phyloP scores from a whole-genome alignment of 1,140 invertebrate species.

The Gonioctena quinquepunctata region DNA sequence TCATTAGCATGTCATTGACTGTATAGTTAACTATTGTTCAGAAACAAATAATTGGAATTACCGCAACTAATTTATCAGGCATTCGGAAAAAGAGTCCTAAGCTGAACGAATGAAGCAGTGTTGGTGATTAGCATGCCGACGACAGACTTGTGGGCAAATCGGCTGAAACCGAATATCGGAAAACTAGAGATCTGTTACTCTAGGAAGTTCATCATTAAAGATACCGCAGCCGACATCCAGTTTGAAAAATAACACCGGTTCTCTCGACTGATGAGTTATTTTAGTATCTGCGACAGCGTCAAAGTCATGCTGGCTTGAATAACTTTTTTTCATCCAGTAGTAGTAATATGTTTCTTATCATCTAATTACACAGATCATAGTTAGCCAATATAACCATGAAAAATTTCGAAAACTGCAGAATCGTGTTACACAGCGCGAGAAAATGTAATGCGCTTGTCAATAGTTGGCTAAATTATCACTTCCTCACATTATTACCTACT shows the following conservation, averaged over 20 bases:
- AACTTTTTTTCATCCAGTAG: neutral
- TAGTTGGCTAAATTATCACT: no score
- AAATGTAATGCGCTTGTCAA: no score
- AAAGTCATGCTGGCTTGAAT: neutral
- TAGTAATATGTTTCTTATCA: neutral
- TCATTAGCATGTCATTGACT: no score
- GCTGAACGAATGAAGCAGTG: no score
- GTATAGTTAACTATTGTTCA: no score
- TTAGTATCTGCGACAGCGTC: neutral
- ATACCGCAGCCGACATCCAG: neutral
- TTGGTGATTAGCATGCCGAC: neutral
- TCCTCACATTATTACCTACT: no score
- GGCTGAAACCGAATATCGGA: neutral
- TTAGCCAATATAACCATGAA: neutral
- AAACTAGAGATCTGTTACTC: neutral
- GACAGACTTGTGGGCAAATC: neutral
- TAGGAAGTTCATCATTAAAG: neutral
- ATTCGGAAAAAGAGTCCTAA: no score
- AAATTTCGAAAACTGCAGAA: neutral
- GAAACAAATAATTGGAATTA: no score
- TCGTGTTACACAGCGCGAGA: no score
- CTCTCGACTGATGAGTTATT: neutral
- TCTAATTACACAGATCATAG: neutral
- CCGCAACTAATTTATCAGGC: no score
- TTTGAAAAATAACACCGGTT: slow-evolving; percentile 8